Base-by-base conservation (phyloP, 1,140 invertebrate species). In the Augochlora pura region DNA sequence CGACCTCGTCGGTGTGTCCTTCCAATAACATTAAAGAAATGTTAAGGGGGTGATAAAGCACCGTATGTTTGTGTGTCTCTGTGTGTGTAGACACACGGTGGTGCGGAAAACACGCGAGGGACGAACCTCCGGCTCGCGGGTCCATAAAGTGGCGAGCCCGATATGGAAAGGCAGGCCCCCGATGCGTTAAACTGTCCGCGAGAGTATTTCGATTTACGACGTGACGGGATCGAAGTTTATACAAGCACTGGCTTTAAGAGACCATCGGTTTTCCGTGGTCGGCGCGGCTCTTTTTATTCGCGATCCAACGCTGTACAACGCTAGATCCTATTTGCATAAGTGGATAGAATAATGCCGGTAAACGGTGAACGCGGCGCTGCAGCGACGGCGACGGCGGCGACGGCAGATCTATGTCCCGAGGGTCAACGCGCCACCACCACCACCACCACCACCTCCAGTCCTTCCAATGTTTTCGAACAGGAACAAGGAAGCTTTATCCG, bases 191-290 rank as follows among this genome's bases (percentile, higher is more conserved):
- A 86, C 84, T 86, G 81, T 86, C 81, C 62, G 62, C 85, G 77
- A 83, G 85, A 81, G n/a, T n/a, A n/a, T 83, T 85, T 86, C 81
- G 84, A 86, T 86, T 86, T 86, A 86, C 84, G 84, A 83, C 60
- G 84, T 86, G 83, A 78, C 85, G 70, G 77, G 66, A 86, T 86
- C 85, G 85, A 86, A 86, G 84, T 86, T 86, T 86, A 81, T 86
- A 81, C 84, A 86, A 83, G 73, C 75, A 81, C 77, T 69, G 66
- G 69, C 81, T 69, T 71, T 75, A 74, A 80, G 73, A 77, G 81
- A 80, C 83, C 77, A 73, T 86, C 67, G 80, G 59, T 86, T 86
- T 86, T 86, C 81, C 77, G 80, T 73, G 72, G 32, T 64, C 77
- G 68, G 18, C 57, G 60, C 77, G 68, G 18, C 57, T 49, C 80